Conservation (phyloP, 2,888 invertebrate genomes). For the Nemotelus pantherinus region DNA sequence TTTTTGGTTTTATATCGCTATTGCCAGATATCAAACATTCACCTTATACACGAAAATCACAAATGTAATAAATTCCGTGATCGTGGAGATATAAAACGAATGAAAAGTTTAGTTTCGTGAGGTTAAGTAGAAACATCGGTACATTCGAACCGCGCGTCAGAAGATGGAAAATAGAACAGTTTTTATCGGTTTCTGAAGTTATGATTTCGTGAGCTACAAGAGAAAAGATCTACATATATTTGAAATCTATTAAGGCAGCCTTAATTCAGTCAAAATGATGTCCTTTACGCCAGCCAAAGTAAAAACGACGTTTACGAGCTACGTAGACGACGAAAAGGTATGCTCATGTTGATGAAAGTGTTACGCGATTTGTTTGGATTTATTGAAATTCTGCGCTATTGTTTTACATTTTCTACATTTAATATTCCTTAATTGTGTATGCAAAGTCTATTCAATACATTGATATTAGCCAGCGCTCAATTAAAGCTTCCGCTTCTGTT, state of each 20-base stretch:
- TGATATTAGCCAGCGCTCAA: constrained; percentile 37
- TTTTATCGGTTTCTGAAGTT: constrained; percentile 5
- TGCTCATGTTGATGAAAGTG: constrained; percentile 18
- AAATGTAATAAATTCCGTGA: background rate
- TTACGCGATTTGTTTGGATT: constrained; percentile 29
- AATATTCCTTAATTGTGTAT: constrained; percentile 45
- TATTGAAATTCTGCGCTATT: constrained; percentile 7
- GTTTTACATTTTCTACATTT: constrained; percentile 35
- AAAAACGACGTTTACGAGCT: constrained; percentile 50
- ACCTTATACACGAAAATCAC: no score
- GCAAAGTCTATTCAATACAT: constrained; percentile 32
- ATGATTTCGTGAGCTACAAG: background rate
- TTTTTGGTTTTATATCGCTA: no score
- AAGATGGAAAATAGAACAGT: constrained; percentile 27
- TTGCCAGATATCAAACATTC: no score
- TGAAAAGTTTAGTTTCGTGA: background rate
- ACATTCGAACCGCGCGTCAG: background rate
- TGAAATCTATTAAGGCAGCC: background rate
- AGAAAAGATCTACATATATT: background rate
- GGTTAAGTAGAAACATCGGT: background rate
- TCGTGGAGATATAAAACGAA: background rate
- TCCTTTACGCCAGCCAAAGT: constrained; percentile 47
- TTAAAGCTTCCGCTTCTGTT: constrained; percentile 48
- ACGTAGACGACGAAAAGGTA: constrained; percentile 50
- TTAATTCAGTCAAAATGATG: constrained; percentile 37